phyloP scores from a whole-genome alignment of 2,888 invertebrate species.

The Apomyelois bistriatella region DNA sequence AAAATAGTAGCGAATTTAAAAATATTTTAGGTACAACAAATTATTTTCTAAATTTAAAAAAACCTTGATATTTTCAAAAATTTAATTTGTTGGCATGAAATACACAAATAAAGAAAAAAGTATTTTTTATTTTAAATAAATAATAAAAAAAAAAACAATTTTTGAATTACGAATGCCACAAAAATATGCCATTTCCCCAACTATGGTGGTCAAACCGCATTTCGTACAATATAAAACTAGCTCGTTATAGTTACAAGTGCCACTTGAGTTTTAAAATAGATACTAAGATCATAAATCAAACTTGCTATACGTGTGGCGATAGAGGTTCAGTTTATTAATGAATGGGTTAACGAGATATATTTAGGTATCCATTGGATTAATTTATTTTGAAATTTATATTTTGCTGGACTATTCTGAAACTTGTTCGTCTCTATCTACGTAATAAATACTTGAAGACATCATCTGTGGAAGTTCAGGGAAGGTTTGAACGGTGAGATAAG shows the following conservation, averaged over 20 bases:
- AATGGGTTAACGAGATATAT: background rate
- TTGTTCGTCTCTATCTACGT: too few relatives aligned
- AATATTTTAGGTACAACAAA: too few relatives aligned
- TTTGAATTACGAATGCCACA: background rate
- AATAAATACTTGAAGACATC: too few relatives aligned
- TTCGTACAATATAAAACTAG: background rate
- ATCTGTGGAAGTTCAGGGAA: too few relatives aligned
- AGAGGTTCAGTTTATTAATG: background rate
- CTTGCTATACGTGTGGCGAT: background rate
- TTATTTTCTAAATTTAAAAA: too few relatives aligned
- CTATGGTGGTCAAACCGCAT: background rate
- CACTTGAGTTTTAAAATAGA: constrained; percentile 5
- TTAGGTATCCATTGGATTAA: background rate
- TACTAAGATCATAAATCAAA: background rate
- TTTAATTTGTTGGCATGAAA: too few relatives aligned
- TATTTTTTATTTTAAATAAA: too few relatives aligned
- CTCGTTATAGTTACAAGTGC: constrained; percentile 20
- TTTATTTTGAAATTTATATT: background rate
- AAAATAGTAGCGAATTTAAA: too few relatives aligned
- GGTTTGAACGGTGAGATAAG: too few relatives aligned
- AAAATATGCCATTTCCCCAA: background rate
- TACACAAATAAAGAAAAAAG: too few relatives aligned
- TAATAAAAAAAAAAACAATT: background rate
- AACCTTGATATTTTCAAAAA: too few relatives aligned
- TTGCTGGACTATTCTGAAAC: background rate